A percentile compares a stretch with the other conserved stretches of the same genome.
Conservation (phyloP, 92 coral and sea anemone species). For the Palythoa grandiflora region DNA sequence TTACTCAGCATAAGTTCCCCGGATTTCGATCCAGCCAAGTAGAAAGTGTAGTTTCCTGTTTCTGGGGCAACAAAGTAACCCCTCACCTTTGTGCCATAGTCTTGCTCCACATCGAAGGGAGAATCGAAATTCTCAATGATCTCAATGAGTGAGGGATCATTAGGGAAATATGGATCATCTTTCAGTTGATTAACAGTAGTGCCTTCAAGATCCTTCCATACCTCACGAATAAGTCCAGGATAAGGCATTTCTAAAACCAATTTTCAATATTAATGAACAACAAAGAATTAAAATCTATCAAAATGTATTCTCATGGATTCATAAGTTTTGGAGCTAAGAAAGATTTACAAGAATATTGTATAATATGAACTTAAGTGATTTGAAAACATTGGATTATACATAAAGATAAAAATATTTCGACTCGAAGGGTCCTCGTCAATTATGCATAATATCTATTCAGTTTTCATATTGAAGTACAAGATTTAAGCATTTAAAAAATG, state of each 20-base stretch:
- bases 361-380: too few relatives aligned
- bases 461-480: too few relatives aligned
- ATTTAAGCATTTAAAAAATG: too few relatives aligned
- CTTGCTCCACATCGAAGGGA: conserved; percentile 95
- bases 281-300: too few relatives aligned
- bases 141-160: conserved; percentile 97
- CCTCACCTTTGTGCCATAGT: conserved; percentile 95
- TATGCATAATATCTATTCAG: too few relatives aligned
- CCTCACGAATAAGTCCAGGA: conserved; percentile 98
- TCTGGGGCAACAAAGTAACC: conserved; percentile 99
- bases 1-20: conserved; percentile 94
- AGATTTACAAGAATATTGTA: too few relatives aligned
- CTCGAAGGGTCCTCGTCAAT: too few relatives aligned
- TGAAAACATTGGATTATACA: too few relatives aligned
- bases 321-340: too few relatives aligned
- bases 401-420: too few relatives aligned
- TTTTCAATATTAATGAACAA: not conserved
- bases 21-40: conserved; percentile 89
- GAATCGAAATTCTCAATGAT: conserved; percentile 99
- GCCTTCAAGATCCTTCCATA: conserved; percentile 96
- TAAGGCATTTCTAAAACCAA: conserved; percentile 89
- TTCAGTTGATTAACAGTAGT: conserved; percentile 78
- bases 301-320: too few relatives aligned
- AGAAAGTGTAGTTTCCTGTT: conserved; percentile 98
- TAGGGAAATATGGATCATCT: conserved; percentile 94